Evolutionary conservation across 2,113 vertebrate species (phyloP), one percentile per base, ranked within the genome.

Genomic region (Aplodontia rufa): DNA sequence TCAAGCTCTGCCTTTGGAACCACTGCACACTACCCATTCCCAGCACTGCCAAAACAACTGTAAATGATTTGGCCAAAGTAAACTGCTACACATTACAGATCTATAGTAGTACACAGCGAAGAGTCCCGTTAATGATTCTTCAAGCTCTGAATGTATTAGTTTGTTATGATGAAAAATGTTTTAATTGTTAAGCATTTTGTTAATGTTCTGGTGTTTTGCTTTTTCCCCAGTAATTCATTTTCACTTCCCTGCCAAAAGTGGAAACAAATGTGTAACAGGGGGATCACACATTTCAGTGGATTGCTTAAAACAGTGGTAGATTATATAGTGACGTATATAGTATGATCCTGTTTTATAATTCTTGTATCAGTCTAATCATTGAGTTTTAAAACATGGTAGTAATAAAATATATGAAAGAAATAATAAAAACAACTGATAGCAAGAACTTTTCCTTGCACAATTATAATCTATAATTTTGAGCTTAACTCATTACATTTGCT

Each of bases 161-260:
- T 8, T 45, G 69, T 78, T 32, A 49, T 64, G 75, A 28, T n/a
- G n/a, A 71, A 55, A 13, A n/a, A 28, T 93, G 74, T 84, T 78
- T 87, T 74, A 93, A 87, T 87, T 26, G 90, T 68, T 62, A 87
- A 81, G 51, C 47, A 95, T 92, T 95, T 87, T 76, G 14, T 71
- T 82, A 35, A 35, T 58, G 51, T 58, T 76, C 72, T 58, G 47
- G 32, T 60, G 80, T 71, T 90, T 42, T 74, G 16, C 28, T 91
- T 82, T 84, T 58, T 45, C 5, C 22, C 19, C 49, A 28, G n/a
- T 49, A 86, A 89, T 87, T 94, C 62, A 90, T 90, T 71, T 92
- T 79, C 30, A 74, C 11, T 58, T 42, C 60, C 11, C 53, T 87
- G 1, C 81, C 79, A 74, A 72, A 94, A 66, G 24, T 14, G 14